These are phyloP conservation scores for Apodemus agrarius DNA, from an alignment of 2,797 vertebrate species.

Conservation along the genomic window DNA sequence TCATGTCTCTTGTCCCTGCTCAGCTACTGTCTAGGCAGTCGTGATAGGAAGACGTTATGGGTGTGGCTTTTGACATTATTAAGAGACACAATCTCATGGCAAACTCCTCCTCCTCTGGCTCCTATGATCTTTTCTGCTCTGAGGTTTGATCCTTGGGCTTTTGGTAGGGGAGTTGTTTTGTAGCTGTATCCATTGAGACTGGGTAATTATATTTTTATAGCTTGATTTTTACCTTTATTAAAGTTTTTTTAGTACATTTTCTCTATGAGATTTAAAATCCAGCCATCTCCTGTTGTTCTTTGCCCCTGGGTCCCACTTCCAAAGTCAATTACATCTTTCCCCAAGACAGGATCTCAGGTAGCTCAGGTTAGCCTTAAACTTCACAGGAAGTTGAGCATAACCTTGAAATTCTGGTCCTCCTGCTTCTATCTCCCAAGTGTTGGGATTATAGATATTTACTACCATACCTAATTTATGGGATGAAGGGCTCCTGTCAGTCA, in stretches of 20 bases:
- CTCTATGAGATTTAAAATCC: conserved; percentile 20
- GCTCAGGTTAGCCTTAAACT: not conserved
- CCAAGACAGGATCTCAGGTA: not conserved
- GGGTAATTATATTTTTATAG: not conserved
- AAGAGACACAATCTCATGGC: not conserved
- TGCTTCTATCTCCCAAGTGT: not conserved
- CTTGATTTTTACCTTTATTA: conserved; percentile 26
- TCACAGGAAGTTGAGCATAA: not conserved
- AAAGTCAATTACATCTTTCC: not conserved
- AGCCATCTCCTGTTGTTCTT: not conserved
- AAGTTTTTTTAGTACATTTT: not conserved
- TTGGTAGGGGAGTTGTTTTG: not conserved
- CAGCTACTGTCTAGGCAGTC: not conserved
- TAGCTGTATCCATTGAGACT: not conserved
- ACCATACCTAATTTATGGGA: not conserved
- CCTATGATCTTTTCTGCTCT: not conserved
- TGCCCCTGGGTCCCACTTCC: not conserved
- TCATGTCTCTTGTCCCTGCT: not conserved
- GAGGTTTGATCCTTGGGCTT: not conserved
- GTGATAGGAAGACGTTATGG: not conserved
- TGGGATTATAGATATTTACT: not conserved
- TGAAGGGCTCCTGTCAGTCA: not conserved
- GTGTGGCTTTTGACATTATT: not conserved
- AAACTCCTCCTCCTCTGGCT: not conserved
- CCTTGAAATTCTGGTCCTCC: not conserved